Evolutionary conservation across 2,797 vertebrate species (phyloP), one percentile per base, ranked within the genome.

Genomic region (Epinephelus awoara): DNA sequence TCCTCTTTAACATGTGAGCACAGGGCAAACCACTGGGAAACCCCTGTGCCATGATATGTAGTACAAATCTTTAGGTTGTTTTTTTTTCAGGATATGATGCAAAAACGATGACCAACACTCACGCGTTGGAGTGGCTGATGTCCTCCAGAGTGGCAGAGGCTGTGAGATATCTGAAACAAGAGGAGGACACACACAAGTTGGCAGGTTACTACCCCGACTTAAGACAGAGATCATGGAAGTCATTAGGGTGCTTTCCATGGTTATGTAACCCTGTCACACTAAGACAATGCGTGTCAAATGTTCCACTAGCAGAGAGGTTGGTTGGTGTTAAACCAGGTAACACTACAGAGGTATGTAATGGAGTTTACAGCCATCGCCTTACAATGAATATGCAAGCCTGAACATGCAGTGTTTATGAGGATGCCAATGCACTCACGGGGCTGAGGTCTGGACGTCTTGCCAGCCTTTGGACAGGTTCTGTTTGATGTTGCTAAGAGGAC

Each of bases 381-480:
- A 52, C 18, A 38, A 23, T 25, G 0, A 23, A 44, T 46, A 57
- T 11, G 1, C 5, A 14, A 14, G 38, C 29, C 5, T n/a, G 34
- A 70, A 44, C 23, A 58, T 18, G 34, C 7, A 42, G 10, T 56
- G 3, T 68, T 65, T 64, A 4, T 40, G 38, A 44, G 67, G 49
- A 71, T 66, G 25, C 58, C 96, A 27, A 46, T 73, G 51, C 70
- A 97, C 98, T 95, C 86, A 99, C 97, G 97, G 97, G 0, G 89
- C 92, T 18, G 98, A 99, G 66, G 96, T 97, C 85, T 99, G 98
- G 58, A 99, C 94, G 0, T 99, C 97, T 0, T 98, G 98, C 97
- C 98, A 98, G 86, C 98, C 95, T 91, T 95, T 97, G 11, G 95
- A 96, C 34, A 99, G 83, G 89, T 97, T 99, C 80, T 97, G 96